Percentiles rank a stretch among this genome's conserved stretches.
Evolutionary conservation across 2,888 invertebrate species (phyloP).

Genomic region (Diaphora mendica): DNA sequence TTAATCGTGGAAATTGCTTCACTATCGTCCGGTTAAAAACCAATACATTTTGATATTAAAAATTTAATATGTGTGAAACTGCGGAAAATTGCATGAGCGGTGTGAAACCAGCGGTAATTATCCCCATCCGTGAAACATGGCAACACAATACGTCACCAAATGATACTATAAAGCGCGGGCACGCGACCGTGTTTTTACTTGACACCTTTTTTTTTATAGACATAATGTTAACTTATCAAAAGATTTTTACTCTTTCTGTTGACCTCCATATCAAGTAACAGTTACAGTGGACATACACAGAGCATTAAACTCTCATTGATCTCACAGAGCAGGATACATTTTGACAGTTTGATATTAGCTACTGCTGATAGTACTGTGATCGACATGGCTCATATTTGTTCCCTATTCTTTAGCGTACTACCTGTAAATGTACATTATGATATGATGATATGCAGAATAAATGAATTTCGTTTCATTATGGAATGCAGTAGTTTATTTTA

Average conservation of each 20-base stretch:
- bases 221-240: not conserved
- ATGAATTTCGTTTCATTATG: no score
- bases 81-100: slow-evolving; percentile 38
- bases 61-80: slow-evolving; percentile 34
- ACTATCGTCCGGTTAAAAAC: not conserved
- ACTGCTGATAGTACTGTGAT: no score
- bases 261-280: not conserved
- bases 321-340: no score
- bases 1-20: slow-evolving; percentile 2
- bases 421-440: no score
- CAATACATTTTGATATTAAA: slow-evolving; percentile 11
- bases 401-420: no score
- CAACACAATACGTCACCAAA: slow-evolving; percentile 30
- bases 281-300: no score
- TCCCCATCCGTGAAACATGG: slow-evolving; percentile 36
- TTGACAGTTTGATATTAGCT: no score
- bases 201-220: not conserved
- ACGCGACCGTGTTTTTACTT: slow-evolving; percentile 4
- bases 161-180: slow-evolving; percentile 18
- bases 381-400: no score
- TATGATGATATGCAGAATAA: no score
- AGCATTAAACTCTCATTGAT: no score
- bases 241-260: not conserved
- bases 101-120: slow-evolving; percentile 39
- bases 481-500: no score